phyloP scores from a whole-genome alignment of 2,797 vertebrate species.

The Bradypodion pumilum region DNA sequence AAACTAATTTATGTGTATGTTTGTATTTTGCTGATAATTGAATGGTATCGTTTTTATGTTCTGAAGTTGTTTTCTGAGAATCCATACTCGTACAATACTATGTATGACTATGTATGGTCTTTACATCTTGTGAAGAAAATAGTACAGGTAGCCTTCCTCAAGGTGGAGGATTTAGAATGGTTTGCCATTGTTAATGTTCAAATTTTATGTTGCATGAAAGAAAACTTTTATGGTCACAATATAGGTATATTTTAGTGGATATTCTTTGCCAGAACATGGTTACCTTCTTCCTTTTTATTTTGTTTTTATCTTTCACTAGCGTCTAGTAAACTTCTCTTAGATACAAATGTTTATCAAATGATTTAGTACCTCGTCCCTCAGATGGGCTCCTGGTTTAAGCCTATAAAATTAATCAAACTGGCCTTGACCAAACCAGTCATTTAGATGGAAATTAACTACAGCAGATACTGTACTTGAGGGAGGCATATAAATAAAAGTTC shows the following conservation, averaged over 20 bases:
- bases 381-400: not conserved
- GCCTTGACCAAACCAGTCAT: not conserved
- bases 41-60: not conserved
- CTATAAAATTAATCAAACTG: not conserved
- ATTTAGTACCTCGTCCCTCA: not conserved
- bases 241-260: not conserved
- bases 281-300: not conserved
- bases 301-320: not conserved
- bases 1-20: not conserved
- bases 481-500: not conserved
- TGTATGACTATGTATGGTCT: not conserved
- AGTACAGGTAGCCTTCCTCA: not conserved
- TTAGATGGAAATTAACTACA: not conserved
- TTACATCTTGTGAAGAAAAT: not conserved
- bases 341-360: not conserved
- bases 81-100: not conserved
- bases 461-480: not conserved
- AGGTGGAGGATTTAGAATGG: not conserved
- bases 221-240: not conserved
- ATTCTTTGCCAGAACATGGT: not conserved
- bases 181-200: not conserved
- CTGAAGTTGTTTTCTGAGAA: not conserved
- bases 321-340: not conserved
- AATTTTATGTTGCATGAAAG: not conserved
- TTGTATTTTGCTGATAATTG: not conserved